Base-by-base conservation (phyloP, 2,797 vertebrate genomes). In the Hoplostethus atlanticus region DNA sequence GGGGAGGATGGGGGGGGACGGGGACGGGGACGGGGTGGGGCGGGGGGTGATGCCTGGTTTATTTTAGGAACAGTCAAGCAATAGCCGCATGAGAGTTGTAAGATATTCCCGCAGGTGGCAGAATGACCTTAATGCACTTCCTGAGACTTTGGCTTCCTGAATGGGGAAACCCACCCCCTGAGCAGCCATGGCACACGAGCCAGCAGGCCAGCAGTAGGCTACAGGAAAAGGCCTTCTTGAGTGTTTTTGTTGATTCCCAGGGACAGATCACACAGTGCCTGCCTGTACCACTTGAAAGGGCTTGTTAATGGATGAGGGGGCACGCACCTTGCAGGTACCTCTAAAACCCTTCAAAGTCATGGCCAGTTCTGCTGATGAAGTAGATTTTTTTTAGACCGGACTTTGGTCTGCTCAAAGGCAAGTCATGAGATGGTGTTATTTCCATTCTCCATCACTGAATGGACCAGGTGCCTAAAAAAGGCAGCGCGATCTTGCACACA, bases 1-100 rank as follows among this genome's bases (percentile, higher is more conserved):
- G 31, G 58, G 51, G 21, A 52, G 55, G 34, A 10, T 12, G 16
- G 66, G 44, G 50, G 30, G 48, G 30, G 34, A 25, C 28, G 34
- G 47, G 11, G 34, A 3, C 15, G 3, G 17, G 17, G 40, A 16
- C 1, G 6, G 4, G 54, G 3, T 16, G 3, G 16, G 11, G 5
- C 21, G 3, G 25, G 12, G 6, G 53, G 7, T 42, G 60, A 16
- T 57, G 73, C 50, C 62, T 80, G 85, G 68, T 88, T 90, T 83
- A 87, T 93, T 90, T 80, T 56, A 75, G 81, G 76, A 84, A 60
- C 71, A 42, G 76, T 16, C 59, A 76, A 73, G 82, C 79, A 84
- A 83, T 78, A 81, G 81, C 77, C 76, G 64, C 55, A 67, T 76
- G 62, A 58, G 65, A 81, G 71, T 86, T 76, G 77, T 79, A 74